phyloP scores from a whole-genome alignment of 30 jellyfish, hydroid and myxozoan species.

The Aurelia aurita region DNA sequence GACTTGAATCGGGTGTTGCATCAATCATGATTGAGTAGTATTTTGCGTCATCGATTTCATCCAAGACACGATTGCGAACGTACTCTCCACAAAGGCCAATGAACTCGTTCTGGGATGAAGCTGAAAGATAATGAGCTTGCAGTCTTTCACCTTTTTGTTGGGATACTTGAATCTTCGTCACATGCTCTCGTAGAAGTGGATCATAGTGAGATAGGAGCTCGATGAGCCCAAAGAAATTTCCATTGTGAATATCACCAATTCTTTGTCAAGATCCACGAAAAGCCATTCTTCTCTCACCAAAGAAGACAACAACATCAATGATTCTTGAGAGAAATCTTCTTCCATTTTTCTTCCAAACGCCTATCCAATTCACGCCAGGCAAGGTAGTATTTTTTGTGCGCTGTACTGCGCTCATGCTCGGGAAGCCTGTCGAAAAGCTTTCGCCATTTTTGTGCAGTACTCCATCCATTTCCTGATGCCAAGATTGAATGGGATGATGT shows the following conservation, averaged over 20 bases:
- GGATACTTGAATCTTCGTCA: slow-evolving; percentile 45
- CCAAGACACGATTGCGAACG: slow-evolving; percentile 51
- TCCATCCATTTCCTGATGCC: slow-evolving; percentile 64
- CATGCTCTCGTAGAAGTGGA: slow-evolving; percentile 67
- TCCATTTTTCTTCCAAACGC: slow-evolving; percentile 39
- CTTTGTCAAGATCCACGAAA: slow-evolving; percentile 52
- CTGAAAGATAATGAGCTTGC: slow-evolving; percentile 66
- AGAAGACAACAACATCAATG: slow-evolving; percentile 50
- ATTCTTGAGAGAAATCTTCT: slow-evolving; percentile 61
- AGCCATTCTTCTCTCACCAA: slow-evolving; percentile 57
- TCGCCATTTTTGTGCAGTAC: slow-evolving; percentile 47
- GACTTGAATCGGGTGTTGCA: slow-evolving; percentile 51
- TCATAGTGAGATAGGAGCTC: slow-evolving; percentile 61
- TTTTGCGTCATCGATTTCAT: slow-evolving; percentile 42
- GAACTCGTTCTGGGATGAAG: slow-evolving; percentile 52
- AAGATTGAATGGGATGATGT: slow-evolving; percentile 48
- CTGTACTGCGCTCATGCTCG: slow-evolving; percentile 36
- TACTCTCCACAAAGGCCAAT: slow-evolving; percentile 41
- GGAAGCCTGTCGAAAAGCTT: slow-evolving; percentile 59
- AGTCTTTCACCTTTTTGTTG: slow-evolving; percentile 64
- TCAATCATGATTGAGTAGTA: slow-evolving; percentile 30
- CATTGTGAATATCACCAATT: slow-evolving; percentile 63
- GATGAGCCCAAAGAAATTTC: slow-evolving; percentile 46
- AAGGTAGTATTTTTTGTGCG: slow-evolving; percentile 52
- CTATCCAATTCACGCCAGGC: slow-evolving; percentile 54